Evolutionary conservation across 2,888 invertebrate genomes (phyloP).

Genomic region (Drosophila ezoana): DNA sequence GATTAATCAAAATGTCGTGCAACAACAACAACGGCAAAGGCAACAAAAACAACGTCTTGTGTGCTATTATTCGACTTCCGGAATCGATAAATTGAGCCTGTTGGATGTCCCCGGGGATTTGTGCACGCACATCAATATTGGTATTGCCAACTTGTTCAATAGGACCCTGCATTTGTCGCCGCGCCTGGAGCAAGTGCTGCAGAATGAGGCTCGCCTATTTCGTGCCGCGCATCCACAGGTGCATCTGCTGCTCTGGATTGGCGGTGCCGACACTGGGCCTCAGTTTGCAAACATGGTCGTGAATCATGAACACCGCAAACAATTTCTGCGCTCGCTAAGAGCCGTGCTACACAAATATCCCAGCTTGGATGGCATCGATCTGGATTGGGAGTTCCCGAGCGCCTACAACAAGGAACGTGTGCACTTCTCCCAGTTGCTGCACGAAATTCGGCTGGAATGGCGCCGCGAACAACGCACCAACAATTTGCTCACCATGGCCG

Average conservation of each 20-base stretch:
- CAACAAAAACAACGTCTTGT: constrained; percentile 46
- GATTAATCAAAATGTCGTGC: not conserved
- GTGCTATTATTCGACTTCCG: constrained; percentile 44
- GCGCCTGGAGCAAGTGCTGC: constrained; percentile 80
- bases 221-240: constrained; percentile 88
- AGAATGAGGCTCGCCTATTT: constrained; percentile 82
- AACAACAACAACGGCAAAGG: constrained; percentile 6
- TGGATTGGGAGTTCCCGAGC: constrained; percentile 96
- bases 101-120: constrained; percentile 88
- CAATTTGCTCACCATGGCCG: constrained; percentile 90
- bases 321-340: constrained; percentile 87
- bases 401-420: constrained; percentile 88
- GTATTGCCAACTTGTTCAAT: constrained; percentile 89
- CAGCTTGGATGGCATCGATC: constrained; percentile 85
- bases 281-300: constrained; percentile 91
- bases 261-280: constrained; percentile 87
- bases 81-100: constrained; percentile 85
- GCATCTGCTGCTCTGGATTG: constrained; percentile 92
- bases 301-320: constrained; percentile 89
- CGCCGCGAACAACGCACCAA: constrained; percentile 86
- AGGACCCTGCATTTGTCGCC: constrained; percentile 87
- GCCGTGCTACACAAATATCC: constrained; percentile 78
- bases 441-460: constrained; percentile 90
- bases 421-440: constrained; percentile 90
- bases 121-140: constrained; percentile 94